These are phyloP conservation scores for Notolabrus celidotus DNA, from an alignment of 2,797 vertebrate genomes.

Conservation along the genomic window DNA sequence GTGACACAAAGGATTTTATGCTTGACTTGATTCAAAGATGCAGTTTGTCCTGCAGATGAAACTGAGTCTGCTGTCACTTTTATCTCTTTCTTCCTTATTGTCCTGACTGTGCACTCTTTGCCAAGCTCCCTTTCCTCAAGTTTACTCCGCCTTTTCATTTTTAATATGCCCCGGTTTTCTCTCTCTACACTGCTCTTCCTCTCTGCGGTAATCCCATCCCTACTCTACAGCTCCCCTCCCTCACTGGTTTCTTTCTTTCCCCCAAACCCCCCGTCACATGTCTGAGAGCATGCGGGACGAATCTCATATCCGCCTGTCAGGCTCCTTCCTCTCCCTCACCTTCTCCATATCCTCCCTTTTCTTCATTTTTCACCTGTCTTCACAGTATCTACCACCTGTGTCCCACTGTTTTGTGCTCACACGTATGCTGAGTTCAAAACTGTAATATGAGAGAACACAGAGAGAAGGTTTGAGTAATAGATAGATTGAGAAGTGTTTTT, in stretches of 20 bases:
- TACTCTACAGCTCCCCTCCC: slow-evolving; percentile 49
- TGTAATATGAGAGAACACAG: slow-evolving; percentile 23
- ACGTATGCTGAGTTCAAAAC: slow-evolving; percentile 20
- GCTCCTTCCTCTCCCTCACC: slow-evolving; percentile 16
- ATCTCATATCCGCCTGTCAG: slow-evolving; percentile 53
- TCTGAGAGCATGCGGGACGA: slow-evolving; percentile 59
- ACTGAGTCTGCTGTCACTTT: slow-evolving; percentile 20
- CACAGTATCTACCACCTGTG: slow-evolving; percentile 24
- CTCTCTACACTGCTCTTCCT: slow-evolving; percentile 13
- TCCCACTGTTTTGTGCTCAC: slow-evolving; percentile 8
- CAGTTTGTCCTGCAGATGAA: slow-evolving; percentile 2
- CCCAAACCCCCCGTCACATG: slow-evolving; percentile 65
- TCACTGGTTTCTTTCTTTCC: slow-evolving; percentile 28
- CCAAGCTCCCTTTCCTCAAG: slow-evolving; percentile 36
- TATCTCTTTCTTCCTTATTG: slow-evolving; percentile 20
- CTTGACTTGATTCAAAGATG: slow-evolving; percentile 18
- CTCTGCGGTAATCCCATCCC: slow-evolving; percentile 40
- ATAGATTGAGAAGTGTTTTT: slow-evolving; percentile 48
- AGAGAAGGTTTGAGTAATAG: slow-evolving; percentile 44
- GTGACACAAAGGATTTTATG: slow-evolving; percentile 15
- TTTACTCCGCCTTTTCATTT: slow-evolving; percentile 62
- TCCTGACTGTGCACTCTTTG: slow-evolving; percentile 31
- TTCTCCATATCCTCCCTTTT: background rate
- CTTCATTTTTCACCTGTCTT: slow-evolving; percentile 16
- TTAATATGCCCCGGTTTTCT: slow-evolving; percentile 56